Base-by-base conservation (phyloP, 2,113 vertebrate genomes). In the Pseudorectes ferrugineus region DNA sequence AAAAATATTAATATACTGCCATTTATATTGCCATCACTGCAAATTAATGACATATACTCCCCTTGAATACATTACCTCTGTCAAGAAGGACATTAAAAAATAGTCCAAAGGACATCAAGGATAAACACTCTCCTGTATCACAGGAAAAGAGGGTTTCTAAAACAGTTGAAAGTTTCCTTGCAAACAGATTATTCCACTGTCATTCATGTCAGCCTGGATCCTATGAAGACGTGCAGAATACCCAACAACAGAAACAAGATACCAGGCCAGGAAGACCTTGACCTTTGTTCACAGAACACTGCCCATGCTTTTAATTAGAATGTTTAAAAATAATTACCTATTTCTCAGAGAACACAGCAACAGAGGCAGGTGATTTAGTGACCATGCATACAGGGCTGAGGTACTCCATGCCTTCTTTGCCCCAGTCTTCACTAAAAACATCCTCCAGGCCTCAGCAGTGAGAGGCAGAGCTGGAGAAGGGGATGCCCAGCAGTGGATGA, bases 1-100 rank as follows among this genome's bases (percentile, higher is more conserved):
- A 93, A 97, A 97, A 94, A 93, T 94, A 93, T 92, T 95, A 94
- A 96, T 96, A 95, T 91, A 94, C 83, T 92, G 92, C 95, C 93
- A 95, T 96, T 97, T 96, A 94, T 94, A 90, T 93, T 93, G 87
- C 95, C 87, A 96, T 95, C 92, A 65, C 91, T 93, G 80, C 91
- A 92, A 95, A 93, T 96, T 95, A 96, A 96, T 95, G 95, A 59
- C 85, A 92, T 83, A 81, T 73, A 87, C 46, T 94, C 76, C 76
- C 81, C 93, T 88, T 93, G 93, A 92, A 96, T 88, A 91, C 82
- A 94, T 95, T 89, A 94, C 57, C 78, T 84, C 87, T 96, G 84
- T 95, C 95, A 96, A 86, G 84, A 70, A 97, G 92, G 91, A 85
- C 92, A 71, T 72, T 66, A 93, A 97, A 90, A 94, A 96, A 92